Percentiles rank a stretch among this genome's conserved stretches.
These are phyloP conservation scores for Clarias pachynema DNA, from an alignment of 2,797 vertebrate species.

Conservation along the genomic window DNA sequence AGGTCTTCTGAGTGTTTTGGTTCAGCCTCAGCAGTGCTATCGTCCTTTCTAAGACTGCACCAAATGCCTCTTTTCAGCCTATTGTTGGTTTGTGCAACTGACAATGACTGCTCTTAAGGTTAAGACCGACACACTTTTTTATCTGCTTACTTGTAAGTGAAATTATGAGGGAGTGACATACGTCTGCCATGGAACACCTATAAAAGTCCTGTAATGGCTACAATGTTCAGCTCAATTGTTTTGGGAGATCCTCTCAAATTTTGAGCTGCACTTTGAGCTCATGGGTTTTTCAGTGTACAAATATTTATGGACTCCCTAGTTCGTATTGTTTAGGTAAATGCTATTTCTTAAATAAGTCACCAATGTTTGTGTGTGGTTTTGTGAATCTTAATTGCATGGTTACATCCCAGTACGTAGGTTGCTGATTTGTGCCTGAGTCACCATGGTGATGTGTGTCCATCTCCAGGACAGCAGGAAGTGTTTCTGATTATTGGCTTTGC, in stretches of 20 bases:
- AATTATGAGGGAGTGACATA: neutral
- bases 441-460: conserved; percentile 47
- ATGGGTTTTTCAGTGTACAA: neutral
- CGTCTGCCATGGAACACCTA: neutral
- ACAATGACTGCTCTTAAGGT: neutral
- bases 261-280: neutral
- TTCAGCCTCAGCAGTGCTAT: neutral
- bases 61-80: neutral
- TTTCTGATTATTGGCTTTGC: conserved; percentile 25
- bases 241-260: no score
- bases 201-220: neutral
- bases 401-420: conserved; percentile 12
- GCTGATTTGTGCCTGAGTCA: conserved; percentile 35
- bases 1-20: neutral
- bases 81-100: neutral
- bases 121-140: neutral
- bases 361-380: neutral
- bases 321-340: neutral
- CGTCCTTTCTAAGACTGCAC: neutral
- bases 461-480: conserved; percentile 32
- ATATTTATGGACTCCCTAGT: neutral
- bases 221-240: neutral
- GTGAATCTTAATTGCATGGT: conserved; percentile 21
- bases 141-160: neutral
- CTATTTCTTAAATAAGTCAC: neutral